Evolutionary conservation across 2,113 vertebrate species (phyloP).

Genomic region (Aldabrachelys gigantea): DNA sequence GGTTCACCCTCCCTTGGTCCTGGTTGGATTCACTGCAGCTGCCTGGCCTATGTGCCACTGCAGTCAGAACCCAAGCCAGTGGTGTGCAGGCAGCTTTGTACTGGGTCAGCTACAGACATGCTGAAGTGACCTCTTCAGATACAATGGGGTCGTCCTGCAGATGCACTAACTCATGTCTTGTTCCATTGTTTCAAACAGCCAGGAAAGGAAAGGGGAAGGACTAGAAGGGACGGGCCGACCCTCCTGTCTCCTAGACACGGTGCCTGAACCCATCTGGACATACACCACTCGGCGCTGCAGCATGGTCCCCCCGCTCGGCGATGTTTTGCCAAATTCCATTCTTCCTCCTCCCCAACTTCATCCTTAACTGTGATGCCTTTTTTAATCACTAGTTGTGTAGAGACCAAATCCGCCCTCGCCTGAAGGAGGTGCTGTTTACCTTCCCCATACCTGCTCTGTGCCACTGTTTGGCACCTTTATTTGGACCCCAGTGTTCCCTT

Average conservation of each 20-base stretch:
- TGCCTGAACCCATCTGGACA: conserved; percentile 32
- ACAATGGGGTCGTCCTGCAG: neutral
- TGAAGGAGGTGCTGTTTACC: neutral
- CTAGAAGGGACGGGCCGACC: conserved; percentile 46
- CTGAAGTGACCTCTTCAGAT: neutral
- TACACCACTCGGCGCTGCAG: conserved; percentile 37
- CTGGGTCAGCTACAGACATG: neutral
- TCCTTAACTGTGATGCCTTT: conserved; percentile 75
- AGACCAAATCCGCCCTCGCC: conserved; percentile 15
- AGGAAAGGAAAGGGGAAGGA: conserved; percentile 89
- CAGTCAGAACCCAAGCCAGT: neutral
- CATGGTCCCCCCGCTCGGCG: neutral
- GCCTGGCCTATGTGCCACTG: neutral
- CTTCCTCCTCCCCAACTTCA: conserved; percentile 41
- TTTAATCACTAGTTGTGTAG: conserved; percentile 74
- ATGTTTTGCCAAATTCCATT: conserved; percentile 12
- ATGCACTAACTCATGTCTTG: conserved; percentile 11
- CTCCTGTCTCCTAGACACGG: neutral
- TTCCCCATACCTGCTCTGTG: neutral
- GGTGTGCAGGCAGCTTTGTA: neutral
- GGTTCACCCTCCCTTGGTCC: too few relatives aligned
- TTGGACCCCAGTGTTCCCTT: neutral
- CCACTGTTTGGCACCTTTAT: neutral
- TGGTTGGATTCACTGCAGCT: neutral
- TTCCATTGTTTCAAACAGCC: conserved; percentile 76